Base-by-base conservation (phyloP, 2,113 vertebrate species). In the Echinops telfairi region DNA sequence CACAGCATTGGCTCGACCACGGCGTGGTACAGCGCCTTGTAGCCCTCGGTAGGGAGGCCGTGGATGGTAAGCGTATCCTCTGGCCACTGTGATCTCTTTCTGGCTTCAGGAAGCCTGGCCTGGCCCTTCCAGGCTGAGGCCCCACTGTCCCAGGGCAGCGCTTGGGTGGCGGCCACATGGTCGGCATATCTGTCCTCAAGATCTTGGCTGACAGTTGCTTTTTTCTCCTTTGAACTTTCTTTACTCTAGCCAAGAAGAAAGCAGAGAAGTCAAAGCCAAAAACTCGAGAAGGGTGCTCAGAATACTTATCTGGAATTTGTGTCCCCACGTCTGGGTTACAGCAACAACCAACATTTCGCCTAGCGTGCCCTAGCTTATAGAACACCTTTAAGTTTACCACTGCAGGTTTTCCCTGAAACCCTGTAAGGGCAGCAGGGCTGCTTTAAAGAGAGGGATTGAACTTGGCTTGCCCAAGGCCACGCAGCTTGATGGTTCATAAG, bases 1-100 rank as follows among this genome's bases (percentile, higher is more conserved):
- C 96, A 76, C 75, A 98, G 97, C 94, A 98, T 96, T 0, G 97
- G 97, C 84, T 98, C 98, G 9, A 98, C 98, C 95, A 98, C 97
- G 0, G 97, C 90, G 1, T 97, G 97, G 95, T 98, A 98, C 2
- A 93, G 96, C 84, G 96, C 93, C 95, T 78, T 94, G 95, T 98
- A 98, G 64, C 97, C 96, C 58, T 94, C 80, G 3, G 96, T 89
- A 1, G 97, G 96, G 86, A 98, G 98, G 31, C 98, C 95, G 0
- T 97, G 97, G 71, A 95, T 95, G 43, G 73, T 91, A 14, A 94
- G 47, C 0, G 15, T 60, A 36, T 88, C 89, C 88, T 95, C 90
- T 0, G 36, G 31, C 86, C 78, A 36, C 71, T 71, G 92, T 53
- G 10, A 38, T 47, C 43, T 79, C 79, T 86, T 76, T 66, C n/a